Conservation (phyloP, 2,888 invertebrate species). For the Marasmarcha lunaedactyla region DNA sequence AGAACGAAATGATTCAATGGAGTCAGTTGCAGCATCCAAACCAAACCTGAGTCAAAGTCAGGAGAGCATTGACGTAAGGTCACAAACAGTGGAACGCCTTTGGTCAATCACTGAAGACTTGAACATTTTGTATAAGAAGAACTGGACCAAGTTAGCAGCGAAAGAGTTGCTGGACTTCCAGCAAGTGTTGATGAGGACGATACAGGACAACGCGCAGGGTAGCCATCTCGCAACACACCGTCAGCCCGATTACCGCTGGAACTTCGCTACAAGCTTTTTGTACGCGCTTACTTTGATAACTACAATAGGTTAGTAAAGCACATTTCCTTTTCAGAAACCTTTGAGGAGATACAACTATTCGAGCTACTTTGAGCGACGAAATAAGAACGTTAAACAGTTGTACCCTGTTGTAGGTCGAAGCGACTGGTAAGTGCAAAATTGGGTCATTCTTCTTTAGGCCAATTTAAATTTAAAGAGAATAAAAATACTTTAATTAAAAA, state of each 20-base stretch:
- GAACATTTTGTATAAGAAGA: slow-evolving; percentile 89
- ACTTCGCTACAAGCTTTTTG: slow-evolving; percentile 91
- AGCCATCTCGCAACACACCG: slow-evolving; percentile 27
- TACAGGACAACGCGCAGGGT: slow-evolving; percentile 46
- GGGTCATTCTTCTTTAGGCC: no score
- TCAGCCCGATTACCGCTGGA: slow-evolving; percentile 80
- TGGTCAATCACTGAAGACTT: slow-evolving; percentile 90
- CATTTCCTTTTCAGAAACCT: no score
- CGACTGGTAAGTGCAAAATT: no score
- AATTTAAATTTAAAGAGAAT: no score
- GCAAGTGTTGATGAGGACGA: slow-evolving; percentile 68
- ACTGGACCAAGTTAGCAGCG: slow-evolving; percentile 91
- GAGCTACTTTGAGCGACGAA: no score
- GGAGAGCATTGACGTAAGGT: slow-evolving; percentile 69
- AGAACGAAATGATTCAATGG: slow-evolving; percentile 73
- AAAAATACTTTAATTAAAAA: no score
- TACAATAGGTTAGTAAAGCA: slow-evolving; percentile 91
- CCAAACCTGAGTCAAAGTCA: slow-evolving; percentile 70
- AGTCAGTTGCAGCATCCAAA: slow-evolving; percentile 74
- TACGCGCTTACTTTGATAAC: slow-evolving; percentile 95
- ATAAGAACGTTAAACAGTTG: no score
- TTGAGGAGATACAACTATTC: no score
- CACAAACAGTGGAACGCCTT: slow-evolving; percentile 80
- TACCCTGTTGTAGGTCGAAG: no score
- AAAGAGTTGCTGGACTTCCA: slow-evolving; percentile 89